A percentile compares a stretch with the other conserved stretches of the same genome.
These are phyloP conservation scores for Aphelocoma californica DNA, from an alignment of 2,797 vertebrate genomes.

Conservation along the genomic window DNA sequence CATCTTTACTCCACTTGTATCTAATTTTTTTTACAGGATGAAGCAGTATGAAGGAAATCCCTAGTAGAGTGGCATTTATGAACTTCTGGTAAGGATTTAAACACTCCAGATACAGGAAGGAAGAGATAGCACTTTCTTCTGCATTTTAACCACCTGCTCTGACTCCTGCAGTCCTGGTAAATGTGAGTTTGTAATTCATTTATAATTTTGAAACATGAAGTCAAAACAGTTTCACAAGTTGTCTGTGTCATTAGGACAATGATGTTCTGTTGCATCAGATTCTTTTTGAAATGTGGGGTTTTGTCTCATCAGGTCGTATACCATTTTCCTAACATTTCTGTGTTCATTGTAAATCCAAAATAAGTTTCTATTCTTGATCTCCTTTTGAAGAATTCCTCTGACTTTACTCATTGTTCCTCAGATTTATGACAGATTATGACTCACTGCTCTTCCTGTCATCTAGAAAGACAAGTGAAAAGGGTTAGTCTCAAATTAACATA, in stretches of 20 bases:
- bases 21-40: background rate
- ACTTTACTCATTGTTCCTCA: background rate
- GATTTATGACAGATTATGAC: conserved; percentile 27
- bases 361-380: background rate
- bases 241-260: background rate
- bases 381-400: background rate
- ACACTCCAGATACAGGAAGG: background rate
- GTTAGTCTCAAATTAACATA: background rate
- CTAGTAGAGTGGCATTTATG: background rate
- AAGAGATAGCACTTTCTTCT: background rate
- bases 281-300: background rate
- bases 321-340: background rate
- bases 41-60: background rate
- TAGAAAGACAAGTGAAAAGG: conserved; percentile 17
- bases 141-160: background rate
- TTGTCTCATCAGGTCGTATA: background rate
- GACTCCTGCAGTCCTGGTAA: background rate
- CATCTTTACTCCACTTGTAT: background rate
- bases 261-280: background rate
- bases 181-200: background rate
- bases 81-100: background rate
- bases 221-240: background rate
- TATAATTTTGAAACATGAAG: background rate
- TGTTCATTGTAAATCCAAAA: background rate
- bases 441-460: conserved; percentile 2